phyloP scores from a whole-genome alignment of 2,888 invertebrate genomes.

The Bombylius major region DNA sequence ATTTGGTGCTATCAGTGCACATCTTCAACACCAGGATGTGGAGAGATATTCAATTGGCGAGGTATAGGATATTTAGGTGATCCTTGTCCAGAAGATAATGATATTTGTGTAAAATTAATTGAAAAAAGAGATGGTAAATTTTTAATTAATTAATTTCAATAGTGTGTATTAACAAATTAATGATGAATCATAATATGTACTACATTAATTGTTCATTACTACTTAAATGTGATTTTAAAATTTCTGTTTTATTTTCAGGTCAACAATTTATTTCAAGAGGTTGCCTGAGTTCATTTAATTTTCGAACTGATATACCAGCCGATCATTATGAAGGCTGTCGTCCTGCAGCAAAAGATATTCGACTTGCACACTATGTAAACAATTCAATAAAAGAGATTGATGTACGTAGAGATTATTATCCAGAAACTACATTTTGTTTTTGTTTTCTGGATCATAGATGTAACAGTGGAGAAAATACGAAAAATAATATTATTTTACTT shows the following conservation, averaged over 20 bases:
- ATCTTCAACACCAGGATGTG: constrained; percentile 80
- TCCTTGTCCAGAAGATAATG: constrained; percentile 68
- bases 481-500: background rate
- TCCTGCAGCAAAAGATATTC: constrained; percentile 62
- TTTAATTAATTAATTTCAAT: no score
- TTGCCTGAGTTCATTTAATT: constrained; percentile 66
- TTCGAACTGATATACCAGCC: constrained; percentile 77
- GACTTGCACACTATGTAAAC: constrained; percentile 75
- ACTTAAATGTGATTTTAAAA: constrained; percentile 15
- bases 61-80: constrained; percentile 59
- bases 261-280: constrained; percentile 69
- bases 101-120: constrained; percentile 80
- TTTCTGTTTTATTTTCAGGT: constrained; percentile 38
- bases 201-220: background rate
- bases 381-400: constrained; percentile 76
- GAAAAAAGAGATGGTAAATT: constrained; percentile 69
- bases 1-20: constrained; percentile 85
- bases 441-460: constrained; percentile 86
- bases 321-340: constrained; percentile 87
- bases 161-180: no score
- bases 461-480: constrained; percentile 39
- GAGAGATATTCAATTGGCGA: constrained; percentile 71
- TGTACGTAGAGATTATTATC: constrained; percentile 68
- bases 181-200: background rate
- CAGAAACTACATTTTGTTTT: constrained; percentile 74